These are phyloP conservation scores for Parotia lawesii DNA, from an alignment of 2,113 vertebrate genomes.

Conservation along the genomic window DNA sequence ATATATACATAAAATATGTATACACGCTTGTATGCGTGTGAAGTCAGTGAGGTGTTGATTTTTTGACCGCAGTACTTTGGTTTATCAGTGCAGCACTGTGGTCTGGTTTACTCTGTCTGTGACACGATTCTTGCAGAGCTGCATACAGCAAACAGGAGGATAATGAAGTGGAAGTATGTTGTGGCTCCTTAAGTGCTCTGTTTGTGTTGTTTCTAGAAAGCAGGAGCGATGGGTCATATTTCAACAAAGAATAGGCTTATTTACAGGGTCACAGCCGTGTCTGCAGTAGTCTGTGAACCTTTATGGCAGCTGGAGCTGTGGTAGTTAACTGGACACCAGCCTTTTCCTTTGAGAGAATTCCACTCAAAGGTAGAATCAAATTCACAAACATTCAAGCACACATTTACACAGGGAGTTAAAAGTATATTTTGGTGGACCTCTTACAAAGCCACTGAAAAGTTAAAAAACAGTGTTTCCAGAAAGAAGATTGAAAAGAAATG, in stretches of 20 bases:
- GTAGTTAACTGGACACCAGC: background rate
- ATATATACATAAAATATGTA: background rate
- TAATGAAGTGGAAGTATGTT: background rate
- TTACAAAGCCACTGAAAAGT: background rate
- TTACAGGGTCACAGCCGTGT: background rate
- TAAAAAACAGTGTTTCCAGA: background rate
- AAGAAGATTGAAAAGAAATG: background rate
- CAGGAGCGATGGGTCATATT: background rate
- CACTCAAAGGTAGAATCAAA: background rate
- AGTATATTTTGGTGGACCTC: background rate
- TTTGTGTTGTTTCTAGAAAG: background rate
- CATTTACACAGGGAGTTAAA: background rate
- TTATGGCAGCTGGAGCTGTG: background rate
- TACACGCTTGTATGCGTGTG: fast-evolving
- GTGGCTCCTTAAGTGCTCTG: background rate
- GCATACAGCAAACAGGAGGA: background rate
- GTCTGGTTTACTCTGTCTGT: background rate
- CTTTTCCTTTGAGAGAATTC: background rate
- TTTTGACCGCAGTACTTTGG: background rate
- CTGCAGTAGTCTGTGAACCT: background rate
- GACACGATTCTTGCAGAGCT: fast-evolving
- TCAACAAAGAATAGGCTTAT: background rate
- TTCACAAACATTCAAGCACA: background rate
- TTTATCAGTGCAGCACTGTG: background rate
- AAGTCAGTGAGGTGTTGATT: background rate